Base-by-base conservation (phyloP, 2,888 invertebrate genomes). In the Leucoma salicis region DNA sequence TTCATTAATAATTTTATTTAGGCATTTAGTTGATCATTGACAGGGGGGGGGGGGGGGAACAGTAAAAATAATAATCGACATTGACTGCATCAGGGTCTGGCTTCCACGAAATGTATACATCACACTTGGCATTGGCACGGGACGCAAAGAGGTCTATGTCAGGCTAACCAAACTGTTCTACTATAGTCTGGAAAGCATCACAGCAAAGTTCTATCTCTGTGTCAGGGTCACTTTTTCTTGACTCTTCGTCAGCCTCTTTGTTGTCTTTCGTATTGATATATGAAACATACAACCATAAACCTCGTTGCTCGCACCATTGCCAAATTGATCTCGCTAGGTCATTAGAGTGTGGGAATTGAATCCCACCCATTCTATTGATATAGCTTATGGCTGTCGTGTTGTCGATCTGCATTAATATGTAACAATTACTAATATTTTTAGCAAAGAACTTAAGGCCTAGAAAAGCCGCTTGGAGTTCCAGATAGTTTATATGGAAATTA, bases 1-100 rank as follows among this genome's bases (percentile, higher is more conserved):
- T 14, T 44, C 39, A 2, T 14, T 14, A 4, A 33, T 35, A 8
- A 44, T 44, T 32, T 44, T 44, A n/a, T 35, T 11, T 2, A 44
- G n/a, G 1, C 10, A 21, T 29, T 44, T 44, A 10, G n/a, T n/a
- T 10, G 5, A 28, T 11, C 6, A 28, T 5, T 2, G 11, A 10
- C 8, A 28, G n/a, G n/a, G n/a, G n/a, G n/a, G n/a, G 11, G 5
- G 28, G 28, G 12, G 28, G 28, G 11, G 11, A 28, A 10, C 13
- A 12, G 14, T 31, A 31, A 14, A 31, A 31, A 10, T 14, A 11
- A 13, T 13, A 14, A 14, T 31, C 31, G 8, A 31, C 11, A 14
- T 10, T 14, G 7, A 13, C 13, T 11, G 31, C 12, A 4, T 14
- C 11, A 5, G 31, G 31, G 14, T 31, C 31, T 5, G 8, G 13